Percentiles rank a stretch among this genome's conserved stretches.
Evolutionary conservation across 2,797 vertebrate genomes (phyloP).

Genomic region (Fringilla coelebs): DNA sequence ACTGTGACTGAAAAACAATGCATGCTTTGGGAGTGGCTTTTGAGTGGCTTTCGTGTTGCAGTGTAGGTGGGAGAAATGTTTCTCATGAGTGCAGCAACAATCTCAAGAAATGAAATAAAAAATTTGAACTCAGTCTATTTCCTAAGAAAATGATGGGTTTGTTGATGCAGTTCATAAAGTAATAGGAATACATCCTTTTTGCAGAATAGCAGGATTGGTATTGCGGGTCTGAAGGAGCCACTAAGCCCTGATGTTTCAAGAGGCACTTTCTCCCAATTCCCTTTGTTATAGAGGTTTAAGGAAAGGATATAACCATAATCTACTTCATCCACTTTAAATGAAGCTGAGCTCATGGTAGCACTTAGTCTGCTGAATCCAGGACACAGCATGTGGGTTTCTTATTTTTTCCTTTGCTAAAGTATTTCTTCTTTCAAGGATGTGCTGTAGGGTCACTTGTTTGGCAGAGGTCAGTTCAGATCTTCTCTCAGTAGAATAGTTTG

Average conservation of each 20-base stretch:
- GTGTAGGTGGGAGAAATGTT: rapidly evolving
- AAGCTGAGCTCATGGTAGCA: not conserved
- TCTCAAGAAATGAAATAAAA: not conserved
- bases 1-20: not conserved
- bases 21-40: not conserved
- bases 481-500: not conserved
- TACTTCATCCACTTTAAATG: not conserved
- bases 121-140: not conserved
- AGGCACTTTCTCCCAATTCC: not conserved
- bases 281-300: not conserved
- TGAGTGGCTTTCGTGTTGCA: not conserved
- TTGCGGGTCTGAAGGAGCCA: not conserved
- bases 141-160: not conserved
- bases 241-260: not conserved
- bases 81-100: not conserved
- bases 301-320: not conserved
- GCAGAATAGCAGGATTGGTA: not conserved
- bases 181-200: not conserved
- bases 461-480: not conserved
- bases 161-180: not conserved
- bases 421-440: not conserved
- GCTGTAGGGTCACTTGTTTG: not conserved
- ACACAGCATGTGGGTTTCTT: not conserved
- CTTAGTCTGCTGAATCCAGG: not conserved
- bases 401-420: not conserved